Evolutionary conservation across 2,797 vertebrate species (phyloP).

Genomic region (Margarornis squamiger): DNA sequence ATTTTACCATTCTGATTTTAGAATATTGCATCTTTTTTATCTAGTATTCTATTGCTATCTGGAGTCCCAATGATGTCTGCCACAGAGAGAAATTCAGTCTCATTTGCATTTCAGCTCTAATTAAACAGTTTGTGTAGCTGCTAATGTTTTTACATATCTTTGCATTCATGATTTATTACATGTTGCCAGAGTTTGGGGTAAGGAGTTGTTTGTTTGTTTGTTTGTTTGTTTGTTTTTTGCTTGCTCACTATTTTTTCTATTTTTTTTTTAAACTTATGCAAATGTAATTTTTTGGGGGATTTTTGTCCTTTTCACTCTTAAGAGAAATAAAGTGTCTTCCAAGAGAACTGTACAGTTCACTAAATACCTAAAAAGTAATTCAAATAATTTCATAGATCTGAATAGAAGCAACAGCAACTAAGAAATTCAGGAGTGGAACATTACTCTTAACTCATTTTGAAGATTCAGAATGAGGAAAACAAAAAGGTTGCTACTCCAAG

Average conservation of each 20-base stretch:
- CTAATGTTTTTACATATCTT: neutral
- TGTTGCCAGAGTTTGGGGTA: rapidly evolving
- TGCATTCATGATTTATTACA: neutral
- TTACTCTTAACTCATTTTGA: neutral
- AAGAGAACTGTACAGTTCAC: neutral
- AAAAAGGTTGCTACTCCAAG: neutral
- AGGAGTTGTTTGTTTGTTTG: no score
- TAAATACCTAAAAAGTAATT: neutral
- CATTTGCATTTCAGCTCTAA: neutral
- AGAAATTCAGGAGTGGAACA: neutral
- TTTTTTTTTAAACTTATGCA: neutral
- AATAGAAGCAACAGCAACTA: neutral
- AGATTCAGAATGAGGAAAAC: neutral
- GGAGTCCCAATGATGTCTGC: neutral
- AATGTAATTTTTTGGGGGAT: neutral
- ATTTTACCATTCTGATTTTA: neutral
- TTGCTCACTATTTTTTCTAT: neutral
- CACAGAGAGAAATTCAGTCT: neutral
- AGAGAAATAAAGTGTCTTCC: neutral
- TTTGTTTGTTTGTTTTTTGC: neutral
- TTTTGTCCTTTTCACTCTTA: neutral
- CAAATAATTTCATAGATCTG: neutral
- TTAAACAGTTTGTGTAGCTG: neutral
- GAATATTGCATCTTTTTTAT: neutral
- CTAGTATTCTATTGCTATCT: neutral